These are phyloP conservation scores for Oreortyx pictus DNA, from an alignment of 2,797 vertebrate genomes.

Conservation along the genomic window DNA sequence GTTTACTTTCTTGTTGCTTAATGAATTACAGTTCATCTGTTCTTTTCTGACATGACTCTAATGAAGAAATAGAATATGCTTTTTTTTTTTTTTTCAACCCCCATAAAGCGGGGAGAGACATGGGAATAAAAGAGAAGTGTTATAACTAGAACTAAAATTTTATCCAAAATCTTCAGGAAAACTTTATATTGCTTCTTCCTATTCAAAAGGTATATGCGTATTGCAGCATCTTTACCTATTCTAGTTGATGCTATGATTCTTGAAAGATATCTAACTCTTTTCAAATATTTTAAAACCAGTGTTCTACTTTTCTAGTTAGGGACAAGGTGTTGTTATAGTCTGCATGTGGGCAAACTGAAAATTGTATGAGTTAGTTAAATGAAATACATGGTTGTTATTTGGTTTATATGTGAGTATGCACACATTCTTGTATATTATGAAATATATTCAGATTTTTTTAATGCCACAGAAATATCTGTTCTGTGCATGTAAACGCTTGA, in stretches of 20 bases:
- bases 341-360: not conserved
- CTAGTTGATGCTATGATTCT: not conserved
- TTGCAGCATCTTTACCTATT: not conserved
- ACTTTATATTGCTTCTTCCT: not conserved
- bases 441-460: not conserved
- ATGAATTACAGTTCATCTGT: conserved; percentile 15
- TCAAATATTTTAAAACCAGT: not conserved
- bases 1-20: conserved; percentile 26
- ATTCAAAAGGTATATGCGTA: not conserved
- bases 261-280: not conserved
- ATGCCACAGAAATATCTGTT: not conserved
- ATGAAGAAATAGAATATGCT: not conserved
- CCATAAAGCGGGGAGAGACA: not conserved
- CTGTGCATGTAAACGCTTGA: not conserved
- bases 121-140: not conserved
- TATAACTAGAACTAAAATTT: not conserved
- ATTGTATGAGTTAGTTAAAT: not conserved
- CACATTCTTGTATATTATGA: not conserved
- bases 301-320: not conserved
- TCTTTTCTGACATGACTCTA: not conserved
- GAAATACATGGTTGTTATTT: not conserved
- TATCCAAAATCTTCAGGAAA: not conserved
- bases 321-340: not conserved
- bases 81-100: not conserved
- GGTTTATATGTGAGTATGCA: not conserved